Base-by-base conservation (phyloP, 1,140 invertebrate species). In the Drosophila azteca region DNA sequence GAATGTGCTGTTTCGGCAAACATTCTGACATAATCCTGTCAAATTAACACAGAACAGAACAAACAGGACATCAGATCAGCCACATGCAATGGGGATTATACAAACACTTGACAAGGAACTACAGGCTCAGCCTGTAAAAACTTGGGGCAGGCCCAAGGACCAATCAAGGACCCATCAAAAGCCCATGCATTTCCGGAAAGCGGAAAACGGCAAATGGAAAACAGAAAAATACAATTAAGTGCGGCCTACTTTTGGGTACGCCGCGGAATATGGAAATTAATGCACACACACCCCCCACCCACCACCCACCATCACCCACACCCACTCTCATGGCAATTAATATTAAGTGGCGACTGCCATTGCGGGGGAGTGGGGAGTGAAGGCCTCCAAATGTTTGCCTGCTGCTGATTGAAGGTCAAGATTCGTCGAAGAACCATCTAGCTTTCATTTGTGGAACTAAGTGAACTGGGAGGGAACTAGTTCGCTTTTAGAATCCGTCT, bases 11-110 rank as follows among this genome's bases (percentile, higher is more conserved):
- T 79, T 76, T 79, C 83, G 83, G 77, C 83, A 87, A 88, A 88
- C 83, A 83, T 75, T 87, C 63, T 88, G 83, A 83, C 83, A 89
- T 88, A 88, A 88, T 88, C 84, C 83, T 89, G 83, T 89, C 83
- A 88, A 88, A 88, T 89, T 88, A 81, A 72, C 85, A 81, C 83
- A 52, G 11, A 58, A 53, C 70, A 74, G 68, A 76, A 81, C 74
- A 69, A 88, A 67, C 72, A 70, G 61, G 39, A 70, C 51, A 29
- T 31, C 66, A 51, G 13, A 35, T 24, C 66, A 55, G 13, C 61
- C 35, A n/a, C 22, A 48, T 52, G 43, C 58, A 55, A 49, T 51
- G 39, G 44, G 82, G 78, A 75, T 87, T 71, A 85, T 81, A 87
- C 78, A 87, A 87, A 72, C 73, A 85, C 81, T 87, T 85, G 35